These are phyloP conservation scores for Takifugu bimaculatus DNA, from an alignment of 2,113 vertebrate species.

Conservation along the genomic window DNA sequence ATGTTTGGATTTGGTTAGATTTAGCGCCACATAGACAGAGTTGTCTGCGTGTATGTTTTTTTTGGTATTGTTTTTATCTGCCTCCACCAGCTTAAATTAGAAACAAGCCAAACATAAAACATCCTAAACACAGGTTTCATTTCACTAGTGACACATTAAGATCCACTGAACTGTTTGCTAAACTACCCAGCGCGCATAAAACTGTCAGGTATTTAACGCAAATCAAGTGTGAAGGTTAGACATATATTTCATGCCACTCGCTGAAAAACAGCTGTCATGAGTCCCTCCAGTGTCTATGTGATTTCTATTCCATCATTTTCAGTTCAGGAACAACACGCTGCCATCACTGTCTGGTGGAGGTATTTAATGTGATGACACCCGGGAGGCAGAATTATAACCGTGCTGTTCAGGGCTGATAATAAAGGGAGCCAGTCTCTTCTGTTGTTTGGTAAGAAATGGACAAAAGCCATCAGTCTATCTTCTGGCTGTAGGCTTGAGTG, in stretches of 20 bases:
- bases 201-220: conserved; percentile 9
- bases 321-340: conserved; percentile 7
- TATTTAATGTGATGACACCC: conserved; percentile 35
- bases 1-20: no score
- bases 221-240: conserved; percentile 43
- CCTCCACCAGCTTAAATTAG: background rate
- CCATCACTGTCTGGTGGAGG: conserved; percentile 23
- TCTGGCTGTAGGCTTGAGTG: no score
- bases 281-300: conserved; percentile 22
- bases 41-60: background rate
- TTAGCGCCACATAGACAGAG: no score
- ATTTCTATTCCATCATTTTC: conserved; percentile 19
- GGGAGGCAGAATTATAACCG: conserved; percentile 16
- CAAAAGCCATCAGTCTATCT: no score
- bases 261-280: background rate
- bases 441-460: no score
- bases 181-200: conserved; percentile 19
- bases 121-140: background rate
- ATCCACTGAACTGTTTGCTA: conserved; percentile 14
- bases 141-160: conserved; percentile 26
- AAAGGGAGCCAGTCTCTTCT: background rate
- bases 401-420: conserved; percentile 27
- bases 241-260: conserved; percentile 8
- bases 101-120: background rate
- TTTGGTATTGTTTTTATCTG: background rate